Evolutionary conservation across 1,140 invertebrate genomes (phyloP).

Genomic region (Penaeus chinensis): DNA sequence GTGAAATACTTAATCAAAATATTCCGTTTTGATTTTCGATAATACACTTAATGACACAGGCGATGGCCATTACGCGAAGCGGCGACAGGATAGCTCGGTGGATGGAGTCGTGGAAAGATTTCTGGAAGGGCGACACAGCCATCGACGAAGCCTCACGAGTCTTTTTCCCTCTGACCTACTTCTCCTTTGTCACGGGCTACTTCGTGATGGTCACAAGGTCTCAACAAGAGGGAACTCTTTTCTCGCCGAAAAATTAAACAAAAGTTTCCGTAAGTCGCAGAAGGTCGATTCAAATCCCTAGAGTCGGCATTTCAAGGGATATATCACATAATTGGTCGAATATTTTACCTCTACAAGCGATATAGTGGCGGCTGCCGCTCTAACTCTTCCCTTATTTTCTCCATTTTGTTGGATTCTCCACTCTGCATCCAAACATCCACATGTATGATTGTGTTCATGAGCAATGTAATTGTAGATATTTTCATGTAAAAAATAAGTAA

Average conservation of each 20-base stretch:
- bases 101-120: slow-evolving; percentile 40
- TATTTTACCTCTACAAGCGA: too few species aligned
- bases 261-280: neutral
- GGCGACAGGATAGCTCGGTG: slow-evolving; percentile 16
- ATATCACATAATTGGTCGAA: too few species aligned
- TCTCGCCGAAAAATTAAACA: neutral
- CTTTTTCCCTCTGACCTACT: slow-evolving; percentile 62
- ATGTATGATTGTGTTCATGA: too few species aligned
- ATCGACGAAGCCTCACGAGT: slow-evolving; percentile 60
- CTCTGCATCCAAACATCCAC: too few species aligned
- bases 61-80: slow-evolving; percentile 21
- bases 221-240: slow-evolving; percentile 28
- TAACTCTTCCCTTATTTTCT: too few species aligned
- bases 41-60: neutral
- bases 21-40: neutral
- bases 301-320: neutral
- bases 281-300: neutral
- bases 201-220: slow-evolving; percentile 56
- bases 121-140: slow-evolving; percentile 56
- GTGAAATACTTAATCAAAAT: too few species aligned
- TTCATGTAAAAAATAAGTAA: too few species aligned
- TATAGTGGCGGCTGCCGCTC: too few species aligned
- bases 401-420: too few species aligned
- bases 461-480: too few species aligned
- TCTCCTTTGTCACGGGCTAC: slow-evolving; percentile 58